Conservation (phyloP, 2,113 vertebrate species). For the Alligator mississippiensis region DNA sequence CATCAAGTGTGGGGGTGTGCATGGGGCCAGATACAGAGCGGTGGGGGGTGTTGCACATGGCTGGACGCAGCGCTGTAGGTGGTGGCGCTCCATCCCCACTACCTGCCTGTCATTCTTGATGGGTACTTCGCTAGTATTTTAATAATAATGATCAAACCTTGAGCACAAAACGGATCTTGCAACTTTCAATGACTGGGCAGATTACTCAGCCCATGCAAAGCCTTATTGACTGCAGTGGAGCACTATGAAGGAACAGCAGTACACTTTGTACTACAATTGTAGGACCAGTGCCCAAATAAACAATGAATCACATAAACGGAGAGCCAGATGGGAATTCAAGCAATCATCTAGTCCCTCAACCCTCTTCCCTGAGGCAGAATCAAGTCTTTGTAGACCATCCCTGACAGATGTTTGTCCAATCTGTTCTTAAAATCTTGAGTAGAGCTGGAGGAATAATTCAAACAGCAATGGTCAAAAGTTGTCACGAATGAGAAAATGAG, state of each 20-base stretch:
- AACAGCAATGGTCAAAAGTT: too few relatives aligned
- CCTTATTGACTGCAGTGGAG: constrained; percentile 1
- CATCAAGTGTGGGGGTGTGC: too few relatives aligned
- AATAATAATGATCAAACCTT: not conserved
- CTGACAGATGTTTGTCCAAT: not conserved
- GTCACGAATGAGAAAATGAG: too few relatives aligned
- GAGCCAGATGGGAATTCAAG: not conserved
- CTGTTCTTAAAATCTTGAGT: not conserved
- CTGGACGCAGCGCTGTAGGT: too few relatives aligned
- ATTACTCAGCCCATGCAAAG: not conserved
- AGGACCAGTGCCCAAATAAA: not conserved
- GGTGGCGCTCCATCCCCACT: too few relatives aligned
- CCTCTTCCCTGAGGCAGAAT: not conserved
- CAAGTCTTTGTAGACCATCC: not conserved
- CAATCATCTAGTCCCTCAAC: not conserved
- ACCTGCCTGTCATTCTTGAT: too few relatives aligned
- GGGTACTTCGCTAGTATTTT: too few relatives aligned
- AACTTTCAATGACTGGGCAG: not conserved
- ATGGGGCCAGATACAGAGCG: too few relatives aligned
- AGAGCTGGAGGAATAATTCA: not conserved
- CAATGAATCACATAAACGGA: not conserved
- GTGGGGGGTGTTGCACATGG: too few relatives aligned
- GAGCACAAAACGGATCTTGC: not conserved
- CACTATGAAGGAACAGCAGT: not conserved
- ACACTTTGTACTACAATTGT: not conserved